Evolutionary conservation across 1,140 invertebrate species (phyloP).

Genomic region (Cotesia typhae): DNA sequence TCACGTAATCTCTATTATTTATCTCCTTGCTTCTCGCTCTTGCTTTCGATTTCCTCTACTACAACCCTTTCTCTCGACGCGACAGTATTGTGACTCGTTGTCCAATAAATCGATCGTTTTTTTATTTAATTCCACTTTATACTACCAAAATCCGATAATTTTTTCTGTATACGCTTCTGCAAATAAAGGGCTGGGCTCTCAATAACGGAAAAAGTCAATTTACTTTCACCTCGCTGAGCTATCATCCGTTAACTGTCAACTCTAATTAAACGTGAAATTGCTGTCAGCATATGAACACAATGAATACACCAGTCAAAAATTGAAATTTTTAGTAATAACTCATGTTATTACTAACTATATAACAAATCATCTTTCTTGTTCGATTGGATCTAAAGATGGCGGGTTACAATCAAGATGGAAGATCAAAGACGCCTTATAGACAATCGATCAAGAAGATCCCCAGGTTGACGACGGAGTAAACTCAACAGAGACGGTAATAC

Average conservation of each 20-base stretch:
- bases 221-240: too few relatives aligned
- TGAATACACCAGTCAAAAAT: too few relatives aligned
- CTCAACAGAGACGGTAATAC: slow-evolving; percentile 23
- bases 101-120: slow-evolving; percentile 40
- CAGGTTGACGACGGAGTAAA: neutral
- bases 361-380: too few relatives aligned
- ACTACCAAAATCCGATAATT: neutral
- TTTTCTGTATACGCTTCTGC: slow-evolving; percentile 4
- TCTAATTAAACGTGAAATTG: neutral
- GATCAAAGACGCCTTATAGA: neutral
- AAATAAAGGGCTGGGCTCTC: neutral
- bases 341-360: too few relatives aligned
- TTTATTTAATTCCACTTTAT: neutral
- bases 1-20: slow-evolving; percentile 46
- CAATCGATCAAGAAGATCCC: neutral
- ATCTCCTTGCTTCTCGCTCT: slow-evolving; percentile 38
- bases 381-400: too few relatives aligned
- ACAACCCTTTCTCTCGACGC: neutral
- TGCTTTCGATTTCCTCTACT: too few relatives aligned
- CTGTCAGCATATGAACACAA: too few relatives aligned
- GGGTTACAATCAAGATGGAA: too few relatives aligned
- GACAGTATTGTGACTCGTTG: slow-evolving; percentile 50
- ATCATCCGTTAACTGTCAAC: too few relatives aligned
- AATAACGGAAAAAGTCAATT: too few relatives aligned
- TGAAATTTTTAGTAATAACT: too few relatives aligned